phyloP scores from a whole-genome alignment of 1,140 invertebrate species.

The Lasaia peninsularis region DNA sequence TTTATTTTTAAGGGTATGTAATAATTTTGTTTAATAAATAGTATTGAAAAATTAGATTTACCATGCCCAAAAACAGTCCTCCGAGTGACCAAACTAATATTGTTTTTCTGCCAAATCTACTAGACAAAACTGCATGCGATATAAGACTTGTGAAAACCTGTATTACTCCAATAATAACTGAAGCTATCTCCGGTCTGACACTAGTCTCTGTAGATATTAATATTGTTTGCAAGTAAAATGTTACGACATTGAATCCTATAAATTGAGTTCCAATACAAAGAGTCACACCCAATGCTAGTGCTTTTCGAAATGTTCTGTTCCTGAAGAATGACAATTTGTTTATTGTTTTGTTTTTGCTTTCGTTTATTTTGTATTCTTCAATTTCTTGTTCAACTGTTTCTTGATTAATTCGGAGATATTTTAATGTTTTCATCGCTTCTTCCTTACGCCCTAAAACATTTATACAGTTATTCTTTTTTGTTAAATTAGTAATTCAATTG shows the following conservation, averaged over 20 bases:
- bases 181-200: constrained; percentile 77
- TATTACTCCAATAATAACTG: constrained; percentile 81
- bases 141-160: constrained; percentile 75
- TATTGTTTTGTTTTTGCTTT: constrained; percentile 11
- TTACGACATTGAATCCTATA: constrained; percentile 82
- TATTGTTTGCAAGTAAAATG: constrained; percentile 83
- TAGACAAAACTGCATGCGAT: constrained; percentile 67
- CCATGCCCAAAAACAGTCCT: constrained; percentile 74
- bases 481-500: neutral
- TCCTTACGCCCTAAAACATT: neutral
- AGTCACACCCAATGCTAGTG: constrained; percentile 21
- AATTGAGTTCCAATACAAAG: constrained; percentile 80
- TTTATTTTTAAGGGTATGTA: too few relatives aligned
- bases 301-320: constrained; percentile 32
- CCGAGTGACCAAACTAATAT: constrained; percentile 76
- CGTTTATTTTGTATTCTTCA: constrained; percentile 6
- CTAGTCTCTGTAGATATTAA: constrained; percentile 77
- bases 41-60: constrained; percentile 24
- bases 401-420: neutral
- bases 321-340: constrained; percentile 26
- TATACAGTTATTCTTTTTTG: neutral
- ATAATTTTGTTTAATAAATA: neutral
- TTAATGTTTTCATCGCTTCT: constrained; percentile 3
- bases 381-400: constrained; percentile 15
- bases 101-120: constrained; percentile 79